Percentiles rank a stretch among this genome's conserved stretches.
Evolutionary conservation across 2,888 invertebrate genomes (phyloP).

Genomic region (Diadegma fenestrale): DNA sequence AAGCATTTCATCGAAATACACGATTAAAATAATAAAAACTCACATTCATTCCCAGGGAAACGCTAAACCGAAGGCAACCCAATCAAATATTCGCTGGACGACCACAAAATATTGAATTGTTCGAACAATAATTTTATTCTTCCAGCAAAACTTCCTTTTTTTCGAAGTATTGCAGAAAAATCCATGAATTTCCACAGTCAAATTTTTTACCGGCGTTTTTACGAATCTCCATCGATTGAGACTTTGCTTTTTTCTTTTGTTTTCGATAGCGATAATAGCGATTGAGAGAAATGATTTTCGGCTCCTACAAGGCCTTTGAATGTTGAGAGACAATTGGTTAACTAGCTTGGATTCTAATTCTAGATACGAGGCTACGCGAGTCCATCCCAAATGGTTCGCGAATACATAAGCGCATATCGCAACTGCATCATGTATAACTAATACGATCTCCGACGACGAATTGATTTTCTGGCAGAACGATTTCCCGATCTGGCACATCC

Average conservation of each 20-base stretch:
- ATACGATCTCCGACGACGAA: conserved; percentile 7
- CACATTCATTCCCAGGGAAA: too few relatives aligned
- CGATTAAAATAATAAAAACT: too few relatives aligned
- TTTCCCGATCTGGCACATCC: conserved; percentile 52
- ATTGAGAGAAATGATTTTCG: neutral
- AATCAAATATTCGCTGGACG: too few relatives aligned
- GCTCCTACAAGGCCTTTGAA: neutral
- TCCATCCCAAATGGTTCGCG: conserved; percentile 24
- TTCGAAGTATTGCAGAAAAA: too few relatives aligned
- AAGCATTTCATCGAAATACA: too few relatives aligned
- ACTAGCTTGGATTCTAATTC: conserved; percentile 45
- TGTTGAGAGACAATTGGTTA: conserved; percentile 29
- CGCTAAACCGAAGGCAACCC: too few relatives aligned
- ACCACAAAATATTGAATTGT: too few relatives aligned
- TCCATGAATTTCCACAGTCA: too few relatives aligned
- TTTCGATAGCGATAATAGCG: neutral
- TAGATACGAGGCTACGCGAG: conserved; percentile 41
- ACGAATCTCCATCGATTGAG: neutral
- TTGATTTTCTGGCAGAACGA: conserved; percentile 59
- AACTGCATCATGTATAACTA: conserved; percentile 22
- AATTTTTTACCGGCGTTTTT: neutral
- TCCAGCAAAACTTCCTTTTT: too few relatives aligned
- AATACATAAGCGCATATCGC: neutral
- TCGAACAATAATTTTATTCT: too few relatives aligned
- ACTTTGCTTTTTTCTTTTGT: neutral